A percentile compares a stretch with the other conserved stretches of the same genome.
These are phyloP conservation scores for Eulimnadia texana DNA, from an alignment of 1,140 invertebrate genomes.

Conservation along the genomic window DNA sequence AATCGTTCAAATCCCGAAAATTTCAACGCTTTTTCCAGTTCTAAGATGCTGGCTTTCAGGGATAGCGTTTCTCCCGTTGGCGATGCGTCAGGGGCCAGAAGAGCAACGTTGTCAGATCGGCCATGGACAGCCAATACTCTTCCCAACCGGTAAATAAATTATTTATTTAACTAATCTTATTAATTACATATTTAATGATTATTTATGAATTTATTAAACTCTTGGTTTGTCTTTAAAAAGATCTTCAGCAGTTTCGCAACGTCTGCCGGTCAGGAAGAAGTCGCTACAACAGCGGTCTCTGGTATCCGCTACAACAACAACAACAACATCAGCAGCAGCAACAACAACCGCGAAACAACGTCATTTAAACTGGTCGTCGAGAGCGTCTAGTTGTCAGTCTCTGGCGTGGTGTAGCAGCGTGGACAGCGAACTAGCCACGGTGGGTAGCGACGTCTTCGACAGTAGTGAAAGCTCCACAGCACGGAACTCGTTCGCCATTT, in stretches of 20 bases:
- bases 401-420: constrained; percentile 4
- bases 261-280: neutral
- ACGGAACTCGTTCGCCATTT: constrained; percentile 1
- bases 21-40: neutral
- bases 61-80: neutral
- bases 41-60: neutral
- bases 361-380: neutral
- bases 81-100: neutral
- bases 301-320: neutral
- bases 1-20: neutral
- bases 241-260: neutral
- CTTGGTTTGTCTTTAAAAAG: neutral
- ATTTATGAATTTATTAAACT: neutral
- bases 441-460: neutral
- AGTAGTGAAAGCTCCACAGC: neutral
- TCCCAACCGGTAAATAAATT: neutral
- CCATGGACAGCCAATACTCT: neutral
- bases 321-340: neutral
- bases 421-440: constrained; percentile 5
- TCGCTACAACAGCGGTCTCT: neutral
- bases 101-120: neutral
- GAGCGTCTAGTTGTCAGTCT: neutral
- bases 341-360: neutral
- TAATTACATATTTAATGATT: neutral
- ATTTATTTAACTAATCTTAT: neutral